Percentiles rank a stretch among this genome's conserved stretches.
phyloP scores from a whole-genome alignment of 2,113 vertebrate species.

The Orycteropus afer region DNA sequence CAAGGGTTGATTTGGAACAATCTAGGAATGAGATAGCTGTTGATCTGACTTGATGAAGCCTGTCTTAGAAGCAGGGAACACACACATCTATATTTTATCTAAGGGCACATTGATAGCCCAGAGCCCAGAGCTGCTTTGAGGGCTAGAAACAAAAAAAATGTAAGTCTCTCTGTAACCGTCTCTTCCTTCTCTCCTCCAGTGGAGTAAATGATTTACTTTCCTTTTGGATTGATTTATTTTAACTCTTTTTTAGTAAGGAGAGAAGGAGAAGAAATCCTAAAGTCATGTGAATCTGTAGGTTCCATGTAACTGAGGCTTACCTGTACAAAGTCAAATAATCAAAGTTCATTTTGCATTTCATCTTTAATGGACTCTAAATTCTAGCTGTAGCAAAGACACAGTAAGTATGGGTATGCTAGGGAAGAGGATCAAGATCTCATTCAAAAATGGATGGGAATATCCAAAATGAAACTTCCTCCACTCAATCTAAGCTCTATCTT shows the following conservation, averaged over 20 bases:
- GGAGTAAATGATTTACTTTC: neutral
- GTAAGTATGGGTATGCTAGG: neutral
- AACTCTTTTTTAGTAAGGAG: neutral
- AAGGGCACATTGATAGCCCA: neutral
- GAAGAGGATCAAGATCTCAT: neutral
- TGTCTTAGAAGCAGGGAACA: neutral
- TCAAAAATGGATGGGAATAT: neutral
- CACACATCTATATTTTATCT: neutral
- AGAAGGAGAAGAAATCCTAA: neutral
- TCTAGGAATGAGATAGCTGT: neutral
- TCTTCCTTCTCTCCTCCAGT: neutral
- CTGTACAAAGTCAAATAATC: slow-evolving; percentile 28
- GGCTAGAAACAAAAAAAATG: neutral
- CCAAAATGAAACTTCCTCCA: neutral
- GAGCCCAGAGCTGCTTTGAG: neutral
- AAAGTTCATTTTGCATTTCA: slow-evolving; percentile 15
- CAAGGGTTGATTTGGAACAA: neutral
- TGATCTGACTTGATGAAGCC: neutral
- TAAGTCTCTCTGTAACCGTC: neutral
- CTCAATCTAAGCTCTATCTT: neutral
- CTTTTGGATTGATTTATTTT: slow-evolving; percentile 7
- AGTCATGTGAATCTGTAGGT: neutral
- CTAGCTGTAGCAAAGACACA: neutral
- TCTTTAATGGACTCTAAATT: neutral
- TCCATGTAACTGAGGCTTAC: neutral